Base-by-base conservation (phyloP, 1,140 invertebrate species). In the Pseudomyrmex sp. region DNA sequence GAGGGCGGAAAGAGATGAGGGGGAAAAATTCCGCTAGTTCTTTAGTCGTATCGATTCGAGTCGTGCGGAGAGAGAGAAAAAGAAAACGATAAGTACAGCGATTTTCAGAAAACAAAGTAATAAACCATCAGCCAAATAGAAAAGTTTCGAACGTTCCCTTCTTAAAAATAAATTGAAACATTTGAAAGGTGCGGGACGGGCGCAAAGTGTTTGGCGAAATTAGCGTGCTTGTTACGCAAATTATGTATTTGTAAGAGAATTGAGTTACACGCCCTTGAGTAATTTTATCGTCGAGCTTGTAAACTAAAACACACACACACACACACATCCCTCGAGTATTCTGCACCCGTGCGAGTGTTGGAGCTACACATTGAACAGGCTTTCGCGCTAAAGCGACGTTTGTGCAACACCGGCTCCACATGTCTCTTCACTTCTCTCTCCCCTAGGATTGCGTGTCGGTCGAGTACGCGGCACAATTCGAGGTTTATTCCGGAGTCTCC, bases 11-110 rank as follows among this genome's bases (percentile, higher is more conserved):
- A 63, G 23, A 15, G 9, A 5, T n/a, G 26, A 18, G 20, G 23
- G 63, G 20, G 82, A 59, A 88, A 77, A 83, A 88, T 88, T 85
- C 86, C 54, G 70, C 66, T 58, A 69, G 70, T 77, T 87, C 83
- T 80, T 84, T 84, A 77, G 87, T 88, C 74, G 69, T 88, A 88
- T 86, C 86, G 87, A 86, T 88, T 88, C 83, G 62, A 72, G 69
- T 76, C 50, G 72, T 54, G 46, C 52, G n/a, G 20, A 35, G 72
- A 35, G 35, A 35, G n/a, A 20, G 26, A 44, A 48, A 70, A 56
- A n/a, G 1, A 48, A 2, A 75, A 61, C 3, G 13, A 59, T 18
- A 15, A 3, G 12, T 12, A 26, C 12, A 62, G 23, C 35, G 35
- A 13, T 61, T 18, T 18, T 61, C 9, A 20, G 15, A 62, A 23